phyloP scores from a whole-genome alignment of 2,797 vertebrate species.

The Falco novaeseelandiae region DNA sequence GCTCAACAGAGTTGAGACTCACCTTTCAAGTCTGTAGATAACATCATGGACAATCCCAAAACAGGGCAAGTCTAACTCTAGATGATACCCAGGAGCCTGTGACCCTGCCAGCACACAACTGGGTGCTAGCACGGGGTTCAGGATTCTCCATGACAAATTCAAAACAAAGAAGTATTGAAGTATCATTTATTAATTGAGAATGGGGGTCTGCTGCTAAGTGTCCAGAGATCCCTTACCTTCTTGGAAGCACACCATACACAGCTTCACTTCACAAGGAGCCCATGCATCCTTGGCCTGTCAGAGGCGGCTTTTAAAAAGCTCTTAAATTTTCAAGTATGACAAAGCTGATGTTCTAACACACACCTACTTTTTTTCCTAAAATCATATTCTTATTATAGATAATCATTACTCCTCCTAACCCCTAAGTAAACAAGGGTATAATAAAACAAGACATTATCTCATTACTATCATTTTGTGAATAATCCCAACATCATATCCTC shows the following conservation, averaged over 20 bases:
- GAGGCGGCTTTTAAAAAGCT: neutral
- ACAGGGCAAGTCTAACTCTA: neutral
- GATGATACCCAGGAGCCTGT: neutral
- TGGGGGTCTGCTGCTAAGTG: neutral
- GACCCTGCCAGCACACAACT: neutral
- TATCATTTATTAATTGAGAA: neutral
- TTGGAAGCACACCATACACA: neutral
- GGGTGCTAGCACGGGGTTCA: neutral
- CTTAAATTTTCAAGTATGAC: neutral
- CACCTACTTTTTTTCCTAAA: neutral
- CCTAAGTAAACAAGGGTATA: neutral
- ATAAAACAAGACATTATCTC: neutral
- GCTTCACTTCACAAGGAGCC: neutral
- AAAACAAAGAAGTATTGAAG: constrained; percentile 11
- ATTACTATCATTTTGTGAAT: neutral
- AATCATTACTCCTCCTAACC: neutral
- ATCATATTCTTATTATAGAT: neutral
- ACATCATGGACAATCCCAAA: neutral
- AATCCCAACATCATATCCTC: neutral
- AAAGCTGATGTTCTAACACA: neutral
- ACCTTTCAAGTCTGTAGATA: neutral
- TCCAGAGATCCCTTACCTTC: neutral
- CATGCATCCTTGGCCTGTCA: neutral
- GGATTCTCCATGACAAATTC: neutral
- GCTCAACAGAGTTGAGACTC: neutral